Conservation (phyloP, 2,888 invertebrate genomes). For the Pinctada fucata region DNA sequence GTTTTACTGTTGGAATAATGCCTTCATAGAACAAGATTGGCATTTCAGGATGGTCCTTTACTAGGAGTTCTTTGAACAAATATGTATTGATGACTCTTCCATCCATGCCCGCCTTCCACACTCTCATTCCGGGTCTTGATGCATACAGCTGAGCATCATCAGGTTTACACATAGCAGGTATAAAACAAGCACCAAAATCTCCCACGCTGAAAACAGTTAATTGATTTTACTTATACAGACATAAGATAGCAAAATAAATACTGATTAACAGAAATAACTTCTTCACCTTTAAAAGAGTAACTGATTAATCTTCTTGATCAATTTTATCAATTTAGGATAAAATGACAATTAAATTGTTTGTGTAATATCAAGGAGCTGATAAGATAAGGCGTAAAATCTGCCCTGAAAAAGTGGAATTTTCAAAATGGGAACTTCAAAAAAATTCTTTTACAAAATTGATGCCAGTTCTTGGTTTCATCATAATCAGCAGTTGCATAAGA, state of each 20-base stretch:
- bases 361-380: no score
- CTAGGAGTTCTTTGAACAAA: slow-evolving; percentile 84
- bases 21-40: slow-evolving; percentile 63
- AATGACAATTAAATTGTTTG: no score
- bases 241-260: not conserved
- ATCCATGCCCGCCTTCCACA: slow-evolving; percentile 87
- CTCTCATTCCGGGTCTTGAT: slow-evolving; percentile 87
- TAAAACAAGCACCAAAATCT: slow-evolving; percentile 82
- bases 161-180: slow-evolving; percentile 79
- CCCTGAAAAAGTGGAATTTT: no score
- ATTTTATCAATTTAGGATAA: no score
- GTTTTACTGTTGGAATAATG: slow-evolving; percentile 30
- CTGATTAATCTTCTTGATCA: no score
- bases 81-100: slow-evolving; percentile 91
- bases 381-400: no score
- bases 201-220: slow-evolving; percentile 79
- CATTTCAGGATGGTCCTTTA: slow-evolving; percentile 54
- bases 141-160: slow-evolving; percentile 83
- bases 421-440: no score
- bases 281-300: no score
- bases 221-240: no score
- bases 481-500: no score
- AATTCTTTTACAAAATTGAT: no score
- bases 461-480: no score
- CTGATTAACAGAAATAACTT: not conserved